Conservation (phyloP, 2,888 invertebrate genomes). For the Spisula solida region DNA sequence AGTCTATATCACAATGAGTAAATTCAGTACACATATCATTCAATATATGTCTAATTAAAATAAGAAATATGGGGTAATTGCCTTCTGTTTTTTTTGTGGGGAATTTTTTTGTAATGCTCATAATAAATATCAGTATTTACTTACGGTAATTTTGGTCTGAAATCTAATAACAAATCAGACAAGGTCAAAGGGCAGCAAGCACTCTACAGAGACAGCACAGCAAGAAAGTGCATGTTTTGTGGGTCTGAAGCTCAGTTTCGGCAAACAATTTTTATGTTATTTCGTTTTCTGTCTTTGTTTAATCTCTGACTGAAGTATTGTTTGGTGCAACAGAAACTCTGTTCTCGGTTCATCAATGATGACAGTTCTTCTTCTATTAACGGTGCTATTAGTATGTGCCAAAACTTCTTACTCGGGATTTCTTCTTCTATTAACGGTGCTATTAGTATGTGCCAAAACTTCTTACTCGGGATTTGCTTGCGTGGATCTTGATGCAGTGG, state of each 20-base stretch:
- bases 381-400: neutral
- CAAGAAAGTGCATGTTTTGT: too few relatives aligned
- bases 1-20: neutral
- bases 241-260: too few relatives aligned
- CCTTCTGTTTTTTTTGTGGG: neutral
- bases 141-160: too few relatives aligned
- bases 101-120: neutral
- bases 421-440: too few relatives aligned
- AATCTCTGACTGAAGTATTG: neutral
- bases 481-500: neutral
- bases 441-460: neutral
- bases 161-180: too few relatives aligned
- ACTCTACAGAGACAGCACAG: too few relatives aligned
- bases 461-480: neutral
- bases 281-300: neutral
- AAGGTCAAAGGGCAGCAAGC: too few relatives aligned
- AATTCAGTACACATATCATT: neutral
- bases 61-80: neutral
- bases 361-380: too few relatives aligned
- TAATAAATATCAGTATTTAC: neutral
- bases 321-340: neutral
- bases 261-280: neutral
- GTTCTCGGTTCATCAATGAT: neutral
- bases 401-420: neutral
- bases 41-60: slow-evolving; percentile 14